Conservation (phyloP, 1,140 invertebrate species). For the Aricia agestis region DNA sequence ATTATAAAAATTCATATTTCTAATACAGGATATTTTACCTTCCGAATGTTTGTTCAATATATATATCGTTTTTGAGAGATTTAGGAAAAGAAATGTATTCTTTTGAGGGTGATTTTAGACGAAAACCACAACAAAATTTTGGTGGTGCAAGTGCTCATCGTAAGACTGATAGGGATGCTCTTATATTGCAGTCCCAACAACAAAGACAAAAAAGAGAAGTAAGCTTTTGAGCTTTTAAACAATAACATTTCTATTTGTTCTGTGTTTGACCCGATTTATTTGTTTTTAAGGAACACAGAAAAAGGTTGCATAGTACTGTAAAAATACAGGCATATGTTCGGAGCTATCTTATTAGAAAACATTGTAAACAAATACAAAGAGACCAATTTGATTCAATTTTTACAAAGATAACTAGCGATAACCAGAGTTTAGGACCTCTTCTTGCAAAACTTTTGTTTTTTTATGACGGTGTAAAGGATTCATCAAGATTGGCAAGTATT, state of each 20-base stretch:
- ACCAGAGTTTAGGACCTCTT: constrained; percentile 75
- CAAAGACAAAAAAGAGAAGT: constrained; percentile 92
- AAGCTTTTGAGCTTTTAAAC: constrained; percentile 24
- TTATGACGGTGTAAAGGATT: constrained; percentile 83
- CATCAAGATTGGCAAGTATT: constrained; percentile 81
- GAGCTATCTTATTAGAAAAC: constrained; percentile 83
- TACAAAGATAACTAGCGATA: constrained; percentile 68
- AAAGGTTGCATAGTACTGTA: constrained; percentile 81
- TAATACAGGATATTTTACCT: neutral
- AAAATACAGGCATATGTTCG: constrained; percentile 89
- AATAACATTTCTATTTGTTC: constrained; percentile 4
- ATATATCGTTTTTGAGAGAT: constrained; percentile 45
- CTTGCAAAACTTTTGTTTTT: constrained; percentile 85
- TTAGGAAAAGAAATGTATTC: constrained; percentile 79
- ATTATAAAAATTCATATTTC: neutral
- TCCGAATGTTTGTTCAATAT: constrained; percentile 12
- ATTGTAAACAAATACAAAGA: constrained; percentile 80
- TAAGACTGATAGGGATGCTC: constrained; percentile 84
- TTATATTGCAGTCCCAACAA: constrained; percentile 87
- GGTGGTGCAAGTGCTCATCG: constrained; percentile 86
- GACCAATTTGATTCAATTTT: constrained; percentile 82
- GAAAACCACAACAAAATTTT: constrained; percentile 92
- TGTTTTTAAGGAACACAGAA: constrained; percentile 79
- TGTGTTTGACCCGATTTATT: neutral
- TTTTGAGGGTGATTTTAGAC: constrained; percentile 94